Conservation (phyloP, 2,113 vertebrate species). For the Aleadryas rufinucha region DNA sequence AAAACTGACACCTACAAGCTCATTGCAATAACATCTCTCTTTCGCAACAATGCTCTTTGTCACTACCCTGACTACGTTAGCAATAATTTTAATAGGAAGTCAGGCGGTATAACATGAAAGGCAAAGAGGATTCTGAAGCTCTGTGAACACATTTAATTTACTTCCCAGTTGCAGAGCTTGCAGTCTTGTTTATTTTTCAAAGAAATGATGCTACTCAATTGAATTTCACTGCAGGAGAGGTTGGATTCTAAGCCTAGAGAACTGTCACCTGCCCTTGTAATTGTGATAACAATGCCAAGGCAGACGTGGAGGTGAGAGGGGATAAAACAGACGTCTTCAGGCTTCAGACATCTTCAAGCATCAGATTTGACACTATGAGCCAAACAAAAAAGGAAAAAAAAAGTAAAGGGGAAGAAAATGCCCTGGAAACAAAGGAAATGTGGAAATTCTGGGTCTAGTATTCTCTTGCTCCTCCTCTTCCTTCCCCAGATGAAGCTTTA, state of each 20-base stretch:
- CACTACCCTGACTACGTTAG: background rate
- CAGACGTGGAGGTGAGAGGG: background rate
- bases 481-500: background rate
- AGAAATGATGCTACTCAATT: background rate
- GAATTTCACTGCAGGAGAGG: constrained; percentile 41
- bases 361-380: background rate
- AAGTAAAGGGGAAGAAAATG: background rate
- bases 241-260: background rate
- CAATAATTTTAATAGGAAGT: constrained; percentile 46
- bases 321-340: background rate
- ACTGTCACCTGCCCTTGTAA: constrained; percentile 33
- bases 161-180: constrained; percentile 21
- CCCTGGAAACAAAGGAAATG: background rate
- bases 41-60: background rate
- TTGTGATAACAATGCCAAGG: constrained; percentile 22
- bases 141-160: constrained; percentile 49
- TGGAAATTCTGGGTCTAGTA: background rate
- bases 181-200: constrained; percentile 57
- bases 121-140: constrained; percentile 21
- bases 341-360: background rate
- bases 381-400: background rate
- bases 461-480: background rate
- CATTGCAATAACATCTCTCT: background rate
- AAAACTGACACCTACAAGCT: background rate
- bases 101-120: constrained; percentile 22